A percentile compares a stretch with the other conserved stretches of the same genome.
Conservation (phyloP, 2,888 invertebrate species). For the Drosophila melanosoma region DNA sequence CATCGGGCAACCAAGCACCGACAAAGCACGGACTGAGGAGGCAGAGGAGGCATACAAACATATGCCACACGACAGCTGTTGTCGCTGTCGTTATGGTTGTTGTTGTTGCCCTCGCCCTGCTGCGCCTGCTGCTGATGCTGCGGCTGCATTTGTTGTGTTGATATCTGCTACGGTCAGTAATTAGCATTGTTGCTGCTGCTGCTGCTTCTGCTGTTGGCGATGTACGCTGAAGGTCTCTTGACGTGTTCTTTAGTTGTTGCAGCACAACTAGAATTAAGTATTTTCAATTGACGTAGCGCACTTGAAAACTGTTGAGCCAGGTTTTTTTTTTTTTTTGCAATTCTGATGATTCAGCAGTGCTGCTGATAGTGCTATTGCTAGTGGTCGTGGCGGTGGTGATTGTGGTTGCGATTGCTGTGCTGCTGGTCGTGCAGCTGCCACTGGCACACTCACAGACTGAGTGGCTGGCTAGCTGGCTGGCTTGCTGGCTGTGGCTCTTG, state of each 20-base stretch:
- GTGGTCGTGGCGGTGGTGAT: constrained; percentile 17
- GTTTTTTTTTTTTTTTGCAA: constrained; percentile 21
- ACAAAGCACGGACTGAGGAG: constrained; percentile 19
- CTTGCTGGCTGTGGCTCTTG: constrained; percentile 42
- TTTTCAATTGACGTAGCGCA: constrained; percentile 64
- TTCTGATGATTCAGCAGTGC: constrained; percentile 35
- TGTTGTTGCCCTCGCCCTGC: constrained; percentile 25
- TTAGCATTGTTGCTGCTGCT: constrained; percentile 56
- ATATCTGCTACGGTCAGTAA: constrained; percentile 45
- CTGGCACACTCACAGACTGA: constrained; percentile 47
- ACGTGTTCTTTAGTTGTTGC: constrained; percentile 43
- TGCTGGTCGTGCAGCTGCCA: constrained; percentile 29
- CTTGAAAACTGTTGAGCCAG: constrained; percentile 54
- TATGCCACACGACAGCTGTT: constrained; percentile 32
- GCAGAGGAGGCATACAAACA: constrained; percentile 21
- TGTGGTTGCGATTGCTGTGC: background rate
- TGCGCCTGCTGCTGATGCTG: background rate
- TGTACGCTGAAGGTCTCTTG: constrained; percentile 66
- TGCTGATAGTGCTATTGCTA: constrained; percentile 24
- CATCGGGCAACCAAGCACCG: constrained; percentile 83
- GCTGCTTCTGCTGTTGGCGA: constrained; percentile 48
- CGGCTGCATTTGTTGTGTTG: constrained; percentile 30
- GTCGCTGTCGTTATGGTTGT: constrained; percentile 22
- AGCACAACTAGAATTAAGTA: constrained; percentile 48
- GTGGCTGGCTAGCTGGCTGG: constrained; percentile 21